Evolutionary conservation across 2,888 invertebrate genomes (phyloP).

Genomic region (Drepana falcataria): DNA sequence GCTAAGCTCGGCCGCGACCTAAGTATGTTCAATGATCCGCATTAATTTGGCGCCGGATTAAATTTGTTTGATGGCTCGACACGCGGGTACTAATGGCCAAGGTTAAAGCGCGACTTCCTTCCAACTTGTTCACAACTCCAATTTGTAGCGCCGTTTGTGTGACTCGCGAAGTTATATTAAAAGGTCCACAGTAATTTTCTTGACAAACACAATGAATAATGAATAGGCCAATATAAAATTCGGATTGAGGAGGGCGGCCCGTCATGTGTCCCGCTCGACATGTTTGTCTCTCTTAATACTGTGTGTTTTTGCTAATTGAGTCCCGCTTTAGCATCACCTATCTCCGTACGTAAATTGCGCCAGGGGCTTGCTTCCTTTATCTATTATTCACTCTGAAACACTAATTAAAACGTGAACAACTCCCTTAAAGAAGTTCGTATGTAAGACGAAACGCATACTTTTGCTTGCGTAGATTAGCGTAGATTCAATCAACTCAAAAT

Average conservation of each 20-base stretch:
- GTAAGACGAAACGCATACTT: slow-evolving; percentile 8
- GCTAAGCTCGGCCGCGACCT: slow-evolving; percentile 12
- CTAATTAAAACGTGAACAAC: slow-evolving; percentile 46
- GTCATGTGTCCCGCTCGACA: slow-evolving; percentile 60
- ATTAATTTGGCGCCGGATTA: slow-evolving; percentile 57
- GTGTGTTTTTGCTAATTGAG: slow-evolving; percentile 77
- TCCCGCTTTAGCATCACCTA: slow-evolving; percentile 59
- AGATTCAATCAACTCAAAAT: slow-evolving; percentile 73
- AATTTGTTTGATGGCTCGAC: slow-evolving; percentile 57
- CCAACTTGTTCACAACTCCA: slow-evolving; percentile 66
- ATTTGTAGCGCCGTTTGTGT: slow-evolving; percentile 63
- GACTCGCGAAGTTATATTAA: slow-evolving; percentile 75
- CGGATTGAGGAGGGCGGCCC: slow-evolving; percentile 67
- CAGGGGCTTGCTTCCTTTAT: slow-evolving; percentile 42
- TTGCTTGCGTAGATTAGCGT: slow-evolving; percentile 47
- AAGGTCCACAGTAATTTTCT: slow-evolving; percentile 76
- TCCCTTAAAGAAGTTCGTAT: slow-evolving; percentile 1
- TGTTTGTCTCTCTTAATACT: slow-evolving; percentile 75
- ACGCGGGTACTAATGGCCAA: slow-evolving; percentile 59
- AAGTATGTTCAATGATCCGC: slow-evolving; percentile 46
- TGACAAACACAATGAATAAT: slow-evolving; percentile 75
- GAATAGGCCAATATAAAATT: slow-evolving; percentile 75
- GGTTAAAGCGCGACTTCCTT: slow-evolving; percentile 53
- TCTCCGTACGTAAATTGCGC: slow-evolving; percentile 22
- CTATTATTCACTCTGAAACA: slow-evolving; percentile 55